Evolutionary conservation across 1,140 invertebrate genomes (phyloP).

Genomic region (Yoshiicerus persimilis): DNA sequence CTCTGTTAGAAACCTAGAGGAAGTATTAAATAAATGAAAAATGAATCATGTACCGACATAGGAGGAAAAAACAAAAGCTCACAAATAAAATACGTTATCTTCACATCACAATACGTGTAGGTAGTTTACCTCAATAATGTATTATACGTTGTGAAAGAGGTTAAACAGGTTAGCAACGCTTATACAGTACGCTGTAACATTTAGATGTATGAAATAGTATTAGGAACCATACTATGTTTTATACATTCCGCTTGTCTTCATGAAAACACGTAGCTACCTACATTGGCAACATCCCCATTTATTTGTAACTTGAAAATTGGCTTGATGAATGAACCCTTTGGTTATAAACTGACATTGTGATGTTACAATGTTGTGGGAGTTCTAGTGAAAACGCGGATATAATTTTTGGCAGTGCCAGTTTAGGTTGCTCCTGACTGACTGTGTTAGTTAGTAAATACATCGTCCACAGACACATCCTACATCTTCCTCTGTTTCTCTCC

Average conservation of each 20-base stretch:
- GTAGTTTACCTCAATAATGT: no score
- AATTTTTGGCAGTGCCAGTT: background rate
- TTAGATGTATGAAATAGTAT: no score
- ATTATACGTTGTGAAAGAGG: no score
- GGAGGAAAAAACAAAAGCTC: background rate
- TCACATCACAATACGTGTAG: no score
- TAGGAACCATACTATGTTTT: background rate
- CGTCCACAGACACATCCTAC: background rate
- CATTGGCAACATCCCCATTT: no score
- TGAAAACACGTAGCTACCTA: no score
- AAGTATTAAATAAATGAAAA: background rate
- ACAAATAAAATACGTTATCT: background rate
- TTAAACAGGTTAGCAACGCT: no score
- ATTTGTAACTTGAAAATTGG: background rate
- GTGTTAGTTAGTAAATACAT: background rate
- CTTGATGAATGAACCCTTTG: background rate
- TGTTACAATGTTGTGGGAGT: background rate
- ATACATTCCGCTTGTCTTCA: background rate
- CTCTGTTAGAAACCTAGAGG: conserved; percentile 73
- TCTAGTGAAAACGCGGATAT: background rate
- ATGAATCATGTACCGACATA: background rate
- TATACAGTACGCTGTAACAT: no score
- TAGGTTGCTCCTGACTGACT: background rate
- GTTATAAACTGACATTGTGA: background rate
- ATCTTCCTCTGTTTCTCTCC: background rate